phyloP scores from a whole-genome alignment of 2,113 vertebrate genomes.

The Taurulus bubalis region DNA sequence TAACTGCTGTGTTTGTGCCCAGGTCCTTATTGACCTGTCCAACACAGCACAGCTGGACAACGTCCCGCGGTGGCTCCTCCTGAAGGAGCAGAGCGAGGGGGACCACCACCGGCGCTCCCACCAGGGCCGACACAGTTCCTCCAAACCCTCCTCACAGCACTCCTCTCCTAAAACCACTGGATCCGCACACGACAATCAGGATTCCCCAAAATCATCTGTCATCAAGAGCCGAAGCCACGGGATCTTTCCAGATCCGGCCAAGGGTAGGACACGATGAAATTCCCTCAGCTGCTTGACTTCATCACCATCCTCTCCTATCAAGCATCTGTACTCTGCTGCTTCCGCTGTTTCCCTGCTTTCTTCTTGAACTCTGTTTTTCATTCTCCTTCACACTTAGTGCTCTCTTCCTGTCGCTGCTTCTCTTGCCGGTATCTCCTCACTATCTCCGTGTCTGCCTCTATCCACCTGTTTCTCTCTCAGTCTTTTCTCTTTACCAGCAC shows the following conservation, averaged over 20 bases:
- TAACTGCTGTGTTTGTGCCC: constrained; percentile 22
- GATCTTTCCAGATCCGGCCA: constrained; percentile 96
- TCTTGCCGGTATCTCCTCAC: neutral
- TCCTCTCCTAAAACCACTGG: constrained; percentile 85
- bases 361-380: constrained; percentile 1
- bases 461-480: constrained; percentile 37
- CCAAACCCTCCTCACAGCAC: constrained; percentile 89
- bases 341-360: constrained; percentile 18
- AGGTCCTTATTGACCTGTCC: constrained; percentile 96
- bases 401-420: constrained; percentile 27
- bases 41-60: constrained; percentile 93
- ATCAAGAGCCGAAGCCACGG: constrained; percentile 98
- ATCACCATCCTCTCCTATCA: constrained; percentile 36
- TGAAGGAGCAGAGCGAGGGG: constrained; percentile 96
- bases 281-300: constrained; percentile 34
- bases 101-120: constrained; percentile 92
- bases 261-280: constrained; percentile 87
- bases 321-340: constrained; percentile 23
- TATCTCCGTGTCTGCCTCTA: constrained; percentile 18
- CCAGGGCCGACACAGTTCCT: constrained; percentile 88
- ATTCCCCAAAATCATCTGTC: constrained; percentile 94
- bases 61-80: constrained; percentile 90
- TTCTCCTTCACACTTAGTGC: neutral
- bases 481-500: constrained; percentile 27
- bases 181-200: constrained; percentile 89